Conservation (phyloP, 2,888 invertebrate genomes). For the Lycia hirtaria region DNA sequence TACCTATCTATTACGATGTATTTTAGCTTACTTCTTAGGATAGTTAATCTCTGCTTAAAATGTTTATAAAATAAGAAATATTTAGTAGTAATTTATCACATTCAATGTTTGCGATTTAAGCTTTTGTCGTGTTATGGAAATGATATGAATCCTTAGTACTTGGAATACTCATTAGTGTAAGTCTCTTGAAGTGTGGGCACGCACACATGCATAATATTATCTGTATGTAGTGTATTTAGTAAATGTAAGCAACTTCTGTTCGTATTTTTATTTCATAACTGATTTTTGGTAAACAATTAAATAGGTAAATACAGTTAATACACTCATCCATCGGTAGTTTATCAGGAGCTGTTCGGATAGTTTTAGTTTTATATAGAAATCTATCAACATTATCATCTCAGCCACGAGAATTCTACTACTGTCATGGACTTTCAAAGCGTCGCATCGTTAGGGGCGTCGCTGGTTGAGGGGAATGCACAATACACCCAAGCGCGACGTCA, state of each 20-base stretch:
- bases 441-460: too few relatives aligned
- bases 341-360: too few relatives aligned
- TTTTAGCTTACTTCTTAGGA: slow-evolving; percentile 38
- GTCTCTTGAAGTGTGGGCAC: slow-evolving; percentile 57
- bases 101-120: slow-evolving; percentile 67
- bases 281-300: background rate
- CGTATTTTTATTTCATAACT: slow-evolving; percentile 41
- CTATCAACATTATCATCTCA: too few relatives aligned
- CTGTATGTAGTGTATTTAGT: slow-evolving; percentile 41
- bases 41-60: slow-evolving; percentile 44
- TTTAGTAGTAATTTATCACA: slow-evolving; percentile 57
- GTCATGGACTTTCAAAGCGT: too few relatives aligned
- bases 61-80: slow-evolving; percentile 28
- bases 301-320: too few relatives aligned
- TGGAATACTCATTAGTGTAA: slow-evolving; percentile 79
- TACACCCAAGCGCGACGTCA: too few relatives aligned
- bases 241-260: slow-evolving; percentile 47
- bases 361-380: too few relatives aligned
- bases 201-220: slow-evolving; percentile 61
- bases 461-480: too few relatives aligned
- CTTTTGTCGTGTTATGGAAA: slow-evolving; percentile 51
- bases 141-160: slow-evolving; percentile 67
- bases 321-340: too few relatives aligned
- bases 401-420: too few relatives aligned
- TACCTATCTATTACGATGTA: slow-evolving; percentile 25